Base-by-base conservation (phyloP, 2,797 vertebrate genomes). In the Pantherophis alleghaniensis region DNA sequence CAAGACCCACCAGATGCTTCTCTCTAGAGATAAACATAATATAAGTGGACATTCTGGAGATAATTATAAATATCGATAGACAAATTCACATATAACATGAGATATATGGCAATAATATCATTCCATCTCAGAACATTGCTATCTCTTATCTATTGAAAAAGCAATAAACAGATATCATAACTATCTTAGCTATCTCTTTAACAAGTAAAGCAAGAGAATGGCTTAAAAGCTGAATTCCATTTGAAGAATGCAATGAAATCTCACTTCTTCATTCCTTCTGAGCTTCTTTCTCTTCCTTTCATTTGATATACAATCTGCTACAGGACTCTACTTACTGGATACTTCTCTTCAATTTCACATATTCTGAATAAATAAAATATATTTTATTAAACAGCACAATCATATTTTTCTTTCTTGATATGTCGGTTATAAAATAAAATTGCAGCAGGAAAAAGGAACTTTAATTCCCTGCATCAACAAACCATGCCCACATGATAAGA, bases 141-240 rank as follows among this genome's bases (percentile, higher is more conserved):
- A 93, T 94, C 90, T 59, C 87, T 93, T 94, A 74, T 69, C 66
- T 18, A 60, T 59, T 91, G 87, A 93, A 94, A 7, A 86, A 87
- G 83, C 88, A 93, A 95, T 95, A 93, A 95, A 86, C 91, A 56
- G 89, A 61, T 60, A 94, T 2, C 89, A 37, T 87, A 87, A 47
- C 55, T 61, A 93, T 93, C 94, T 57, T 59, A 11, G 26, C 26
- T 87, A 93, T 92, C 60, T 95, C 91, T 87, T 79, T n/a, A 63
- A 86, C 59, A 91, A 91, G 60, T 69, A 57, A 66, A 88, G 22
- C 12, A 0, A 88, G 28, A 94, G 32, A 13, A 24, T 42, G 26
- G 91, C 87, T 1, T 0, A 47, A 91, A 47, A 51, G 42, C 89
- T 83, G 12, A 20, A 0, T 59, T 87, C 86, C 56, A 56, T 20